phyloP scores from a whole-genome alignment of 2,888 invertebrate genomes.

The Melikaiella ostensackeni region DNA sequence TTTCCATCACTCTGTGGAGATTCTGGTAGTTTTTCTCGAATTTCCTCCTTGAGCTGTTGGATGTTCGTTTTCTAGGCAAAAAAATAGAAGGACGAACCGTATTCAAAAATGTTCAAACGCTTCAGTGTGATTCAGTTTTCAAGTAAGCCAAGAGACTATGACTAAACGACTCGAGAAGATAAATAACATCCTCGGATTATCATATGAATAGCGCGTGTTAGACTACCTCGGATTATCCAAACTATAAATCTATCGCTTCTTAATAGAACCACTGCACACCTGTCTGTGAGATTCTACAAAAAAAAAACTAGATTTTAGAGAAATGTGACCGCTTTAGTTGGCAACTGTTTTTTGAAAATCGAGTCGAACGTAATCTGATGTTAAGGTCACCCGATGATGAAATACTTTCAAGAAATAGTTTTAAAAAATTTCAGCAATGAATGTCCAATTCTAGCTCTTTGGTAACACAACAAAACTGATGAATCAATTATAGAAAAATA shows the following conservation, averaged over 20 bases:
- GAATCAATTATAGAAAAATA: constrained; percentile 5
- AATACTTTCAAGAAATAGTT: neutral
- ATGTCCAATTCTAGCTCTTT: neutral
- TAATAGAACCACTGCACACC: neutral
- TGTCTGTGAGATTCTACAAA: neutral
- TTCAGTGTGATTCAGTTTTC: neutral
- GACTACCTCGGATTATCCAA: neutral
- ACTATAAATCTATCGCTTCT: neutral
- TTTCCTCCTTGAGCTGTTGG: constrained; percentile 84
- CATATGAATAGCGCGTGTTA: neutral
- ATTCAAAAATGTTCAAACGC: constrained; percentile 27
- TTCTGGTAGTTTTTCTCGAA: constrained; percentile 78
- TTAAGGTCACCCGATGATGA: neutral
- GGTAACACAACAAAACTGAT: neutral
- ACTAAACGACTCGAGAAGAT: neutral
- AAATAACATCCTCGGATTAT: neutral
- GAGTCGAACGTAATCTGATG: neutral
- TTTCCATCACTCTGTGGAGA: constrained; percentile 59
- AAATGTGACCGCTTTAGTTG: neutral
- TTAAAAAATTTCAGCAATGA: no score
- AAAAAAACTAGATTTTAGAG: neutral
- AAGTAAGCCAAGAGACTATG: neutral
- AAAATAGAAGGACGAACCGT: neutral
- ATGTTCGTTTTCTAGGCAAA: constrained; percentile 80
- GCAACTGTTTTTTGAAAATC: neutral